Percentiles rank a stretch among this genome's conserved stretches.
phyloP scores from a whole-genome alignment of 1,140 invertebrate species.

The Pararge aegeria region DNA sequence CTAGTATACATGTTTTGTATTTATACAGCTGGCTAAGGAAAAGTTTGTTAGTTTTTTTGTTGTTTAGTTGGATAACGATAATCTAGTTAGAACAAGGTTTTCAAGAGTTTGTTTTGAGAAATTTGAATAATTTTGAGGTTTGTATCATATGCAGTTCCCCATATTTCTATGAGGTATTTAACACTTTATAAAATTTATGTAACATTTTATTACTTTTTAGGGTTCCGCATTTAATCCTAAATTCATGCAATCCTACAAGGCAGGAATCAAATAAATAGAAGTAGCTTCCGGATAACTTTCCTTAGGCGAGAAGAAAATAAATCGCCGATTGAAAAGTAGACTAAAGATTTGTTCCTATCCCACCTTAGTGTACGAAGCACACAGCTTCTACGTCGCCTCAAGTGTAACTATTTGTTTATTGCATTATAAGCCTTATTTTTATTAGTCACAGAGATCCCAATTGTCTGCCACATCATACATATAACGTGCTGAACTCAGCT shows the following conservation, averaged over 20 bases:
- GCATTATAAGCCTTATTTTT: background rate
- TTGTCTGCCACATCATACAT: background rate
- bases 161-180: no score
- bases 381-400: background rate
- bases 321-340: slow-evolving; percentile 1
- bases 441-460: background rate
- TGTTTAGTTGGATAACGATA: no score
- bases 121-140: no score
- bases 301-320: background rate
- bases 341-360: background rate
- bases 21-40: no score
- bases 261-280: background rate
- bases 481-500: slow-evolving; percentile 4
- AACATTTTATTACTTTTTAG: no score
- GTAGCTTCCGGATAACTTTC: background rate
- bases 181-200: no score
- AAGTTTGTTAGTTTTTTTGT: no score
- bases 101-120: no score
- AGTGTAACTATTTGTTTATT: background rate
- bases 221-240: no score
- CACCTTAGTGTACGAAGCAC: background rate
- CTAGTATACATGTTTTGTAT: no score
- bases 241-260: background rate
- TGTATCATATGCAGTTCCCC: no score
- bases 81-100: no score